A percentile compares a stretch with the other conserved stretches of the same genome.
Evolutionary conservation across 2,888 invertebrate genomes (phyloP).

Genomic region (Drosophila monieri): DNA sequence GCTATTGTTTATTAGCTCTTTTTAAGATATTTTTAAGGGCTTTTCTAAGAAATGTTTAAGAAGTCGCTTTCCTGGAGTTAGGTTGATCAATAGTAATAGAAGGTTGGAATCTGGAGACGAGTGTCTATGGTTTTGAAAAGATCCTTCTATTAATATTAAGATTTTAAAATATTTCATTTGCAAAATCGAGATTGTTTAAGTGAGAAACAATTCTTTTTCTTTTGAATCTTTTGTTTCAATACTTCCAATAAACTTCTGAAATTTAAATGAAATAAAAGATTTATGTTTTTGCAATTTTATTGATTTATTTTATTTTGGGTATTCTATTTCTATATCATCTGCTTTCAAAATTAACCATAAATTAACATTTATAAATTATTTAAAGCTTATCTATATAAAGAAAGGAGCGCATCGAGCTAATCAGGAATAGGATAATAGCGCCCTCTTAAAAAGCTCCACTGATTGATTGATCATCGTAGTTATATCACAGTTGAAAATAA

Average conservation of each 20-base stretch:
- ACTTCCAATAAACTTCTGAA: not conserved
- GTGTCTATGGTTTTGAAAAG: no score
- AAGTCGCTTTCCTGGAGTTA: no score
- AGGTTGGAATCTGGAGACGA: no score
- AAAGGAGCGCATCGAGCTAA: slow-evolving; percentile 25
- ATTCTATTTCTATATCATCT: slow-evolving; percentile 31
- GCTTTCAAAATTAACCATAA: slow-evolving; percentile 48
- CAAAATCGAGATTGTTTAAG: no score
- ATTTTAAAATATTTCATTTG: no score
- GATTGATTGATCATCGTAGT: slow-evolving; percentile 48
- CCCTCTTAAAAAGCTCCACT: slow-evolving; percentile 27
- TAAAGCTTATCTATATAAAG: slow-evolving; percentile 63
- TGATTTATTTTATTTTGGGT: slow-evolving; percentile 25
- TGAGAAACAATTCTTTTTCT: no score
- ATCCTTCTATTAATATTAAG: no score
- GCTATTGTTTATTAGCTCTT: no score
- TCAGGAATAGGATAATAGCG: slow-evolving; percentile 34
- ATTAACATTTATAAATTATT: slow-evolving; percentile 75
- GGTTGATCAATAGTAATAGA: no score
- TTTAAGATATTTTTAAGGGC: no score
- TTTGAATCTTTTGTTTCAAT: no score
- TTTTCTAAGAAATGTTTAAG: no score
- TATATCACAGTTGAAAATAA: slow-evolving; percentile 73
- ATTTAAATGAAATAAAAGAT: not conserved
- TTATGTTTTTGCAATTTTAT: slow-evolving; percentile 9